Evolutionary conservation across 2,113 vertebrate species (phyloP).

Genomic region (Gymnorhina tibicen): DNA sequence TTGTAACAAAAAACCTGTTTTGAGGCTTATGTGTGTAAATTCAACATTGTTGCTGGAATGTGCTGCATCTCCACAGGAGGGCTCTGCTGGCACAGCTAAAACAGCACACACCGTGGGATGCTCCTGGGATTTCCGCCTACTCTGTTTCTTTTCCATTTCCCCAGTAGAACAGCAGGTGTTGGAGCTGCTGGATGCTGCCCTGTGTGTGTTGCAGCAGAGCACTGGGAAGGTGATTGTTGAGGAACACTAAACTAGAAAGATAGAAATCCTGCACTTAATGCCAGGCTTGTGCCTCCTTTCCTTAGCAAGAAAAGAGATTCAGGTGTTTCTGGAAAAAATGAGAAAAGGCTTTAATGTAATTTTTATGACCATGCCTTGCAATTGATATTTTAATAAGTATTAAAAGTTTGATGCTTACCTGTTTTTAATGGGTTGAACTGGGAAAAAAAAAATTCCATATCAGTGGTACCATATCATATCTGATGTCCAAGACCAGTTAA

Average conservation of each 20-base stretch:
- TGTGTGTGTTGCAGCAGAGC: not conserved
- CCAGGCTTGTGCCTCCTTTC: not conserved
- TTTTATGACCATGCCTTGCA: not conserved
- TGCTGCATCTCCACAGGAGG: conserved; percentile 36
- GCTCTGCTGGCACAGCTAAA: conserved; percentile 37
- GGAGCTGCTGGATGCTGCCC: not conserved
- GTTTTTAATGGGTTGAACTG: not conserved
- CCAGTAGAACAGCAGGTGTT: not conserved
- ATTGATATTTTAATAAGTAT: not conserved
- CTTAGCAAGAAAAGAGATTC: not conserved
- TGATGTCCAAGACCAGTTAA: not conserved
- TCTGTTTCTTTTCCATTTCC: not conserved
- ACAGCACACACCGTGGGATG: not conserved
- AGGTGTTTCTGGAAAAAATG: not conserved
- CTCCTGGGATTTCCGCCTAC: not conserved
- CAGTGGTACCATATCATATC: not conserved
- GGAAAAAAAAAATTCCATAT: accelerated
- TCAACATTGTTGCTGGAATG: not conserved
- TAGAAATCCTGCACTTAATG: not conserved
- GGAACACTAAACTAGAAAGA: not conserved
- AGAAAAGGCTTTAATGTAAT: not conserved
- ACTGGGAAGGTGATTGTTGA: not conserved
- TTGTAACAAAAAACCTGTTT: not conserved
- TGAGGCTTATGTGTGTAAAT: not conserved
- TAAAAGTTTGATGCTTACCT: not conserved